These are phyloP conservation scores for Neopipo cinnamomea DNA, from an alignment of 2,113 vertebrate genomes.

Conservation along the genomic window DNA sequence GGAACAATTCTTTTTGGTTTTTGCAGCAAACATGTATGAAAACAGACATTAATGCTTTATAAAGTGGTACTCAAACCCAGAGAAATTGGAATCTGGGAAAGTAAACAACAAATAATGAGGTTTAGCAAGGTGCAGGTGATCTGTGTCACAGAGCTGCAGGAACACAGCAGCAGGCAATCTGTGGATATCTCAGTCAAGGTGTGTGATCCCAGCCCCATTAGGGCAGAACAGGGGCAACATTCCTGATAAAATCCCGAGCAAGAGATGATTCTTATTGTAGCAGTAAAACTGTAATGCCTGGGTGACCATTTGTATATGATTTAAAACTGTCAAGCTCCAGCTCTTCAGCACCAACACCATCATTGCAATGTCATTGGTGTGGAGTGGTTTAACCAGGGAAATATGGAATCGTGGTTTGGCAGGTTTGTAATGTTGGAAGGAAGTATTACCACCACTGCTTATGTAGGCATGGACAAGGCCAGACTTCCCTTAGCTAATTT, in stretches of 20 bases:
- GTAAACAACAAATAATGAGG: neutral
- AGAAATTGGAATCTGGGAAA: neutral
- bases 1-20: neutral
- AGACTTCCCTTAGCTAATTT: neutral
- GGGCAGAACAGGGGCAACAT: neutral
- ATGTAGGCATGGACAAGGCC: neutral
- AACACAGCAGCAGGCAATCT: neutral
- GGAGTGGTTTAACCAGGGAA: neutral
- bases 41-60: neutral
- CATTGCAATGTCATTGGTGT: accelerated
- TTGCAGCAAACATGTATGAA: neutral
- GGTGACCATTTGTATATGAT: neutral
- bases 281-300: neutral
- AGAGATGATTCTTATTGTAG: neutral
- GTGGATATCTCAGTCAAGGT: accelerated
- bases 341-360: accelerated
- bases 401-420: accelerated
- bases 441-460: too few species aligned
- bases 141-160: neutral
- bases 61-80: neutral
- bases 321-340: neutral
- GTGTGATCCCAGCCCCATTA: neutral
- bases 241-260: neutral
- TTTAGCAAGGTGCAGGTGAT: neutral
- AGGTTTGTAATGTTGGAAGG: neutral